Base-by-base conservation (phyloP, 1,140 invertebrate genomes). In the Heterodera schachtii region DNA sequence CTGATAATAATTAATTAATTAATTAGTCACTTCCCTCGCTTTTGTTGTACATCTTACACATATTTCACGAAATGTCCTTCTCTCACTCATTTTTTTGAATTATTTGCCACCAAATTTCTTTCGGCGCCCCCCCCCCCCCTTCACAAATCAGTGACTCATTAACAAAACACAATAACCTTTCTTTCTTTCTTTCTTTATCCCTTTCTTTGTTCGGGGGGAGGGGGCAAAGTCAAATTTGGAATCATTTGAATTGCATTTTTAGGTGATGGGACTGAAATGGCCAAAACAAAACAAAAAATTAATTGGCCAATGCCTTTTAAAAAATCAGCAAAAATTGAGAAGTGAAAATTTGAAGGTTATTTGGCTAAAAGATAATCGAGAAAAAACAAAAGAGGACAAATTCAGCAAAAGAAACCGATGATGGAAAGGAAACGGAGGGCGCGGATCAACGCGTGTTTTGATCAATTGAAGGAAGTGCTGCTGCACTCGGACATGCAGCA, bases 401-500 rank as follows among this genome's bases (percentile, higher is more conserved):
- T 85, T 69, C 71, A 84, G 83, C 31, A 64, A 75, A 84, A 84
- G 67, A 85, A 85, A 71, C 84, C 84, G 16, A 11, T 85, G 75
- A 85, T 85, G 84, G 84, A 85, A 60, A 85, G 79, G 73, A 75
- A 79, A 11, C 49, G 84, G 49, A n/a, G 84, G 31, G 69, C 57
- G 31, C 52, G 84, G 47, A 86, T 85, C 41, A 85, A 85, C 75
- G 57, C 46, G 13, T 84, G 85, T 9, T 76, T 79, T 46, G 78
- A 85, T 7, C 49, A 31, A 3, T 80, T 84, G 11, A 86, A 86
- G 43, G 84, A 83, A n/a, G 41, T 75, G 9, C 49, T 81, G 19
- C 19, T 82, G 67, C 70, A 82, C 52, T 60, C 57, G 19, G 82
- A 82, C 11, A 19, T 60, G 52, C 73, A 71, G 19, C 80, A 76